These are phyloP conservation scores for Euphonia xanthogaster DNA, from an alignment of 2,797 vertebrate species.

Conservation along the genomic window DNA sequence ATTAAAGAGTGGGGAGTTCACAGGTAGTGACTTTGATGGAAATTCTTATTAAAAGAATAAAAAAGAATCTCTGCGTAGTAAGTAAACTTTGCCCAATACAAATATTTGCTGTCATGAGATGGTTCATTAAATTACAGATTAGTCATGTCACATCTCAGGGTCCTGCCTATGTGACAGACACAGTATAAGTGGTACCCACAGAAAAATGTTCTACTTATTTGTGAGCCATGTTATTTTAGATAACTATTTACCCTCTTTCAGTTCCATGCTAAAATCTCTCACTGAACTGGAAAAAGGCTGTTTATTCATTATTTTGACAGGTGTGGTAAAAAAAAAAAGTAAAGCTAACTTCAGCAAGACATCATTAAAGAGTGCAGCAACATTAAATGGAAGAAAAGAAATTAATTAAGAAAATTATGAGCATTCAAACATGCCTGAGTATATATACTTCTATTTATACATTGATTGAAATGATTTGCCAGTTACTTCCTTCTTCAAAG, in stretches of 20 bases:
- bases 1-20: conserved; percentile 28
- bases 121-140: conserved; percentile 33
- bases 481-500: neutral
- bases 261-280: neutral
- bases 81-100: conserved; percentile 24
- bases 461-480: neutral
- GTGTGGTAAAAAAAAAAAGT: neutral
- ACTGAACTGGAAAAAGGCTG: neutral
- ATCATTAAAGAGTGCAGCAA: neutral
- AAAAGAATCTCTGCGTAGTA: neutral
- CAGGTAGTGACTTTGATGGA: neutral
- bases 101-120: conserved; percentile 44
- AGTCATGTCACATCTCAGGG: conserved; percentile 5
- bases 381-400: conserved; percentile 17
- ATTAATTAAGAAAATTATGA: conserved; percentile 24
- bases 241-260: neutral
- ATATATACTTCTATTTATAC: neutral
- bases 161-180: conserved; percentile 3
- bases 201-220: conserved; percentile 10
- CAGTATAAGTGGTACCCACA: neutral
- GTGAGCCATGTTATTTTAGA: neutral
- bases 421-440: neutral
- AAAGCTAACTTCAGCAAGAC: neutral
- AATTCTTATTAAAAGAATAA: conserved; percentile 20
- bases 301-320: conserved; percentile 26